Percentiles rank a stretch among this genome's conserved stretches.
These are phyloP conservation scores for Halichoerus grypus DNA, from an alignment of 2,113 vertebrate species.

Conservation along the genomic window DNA sequence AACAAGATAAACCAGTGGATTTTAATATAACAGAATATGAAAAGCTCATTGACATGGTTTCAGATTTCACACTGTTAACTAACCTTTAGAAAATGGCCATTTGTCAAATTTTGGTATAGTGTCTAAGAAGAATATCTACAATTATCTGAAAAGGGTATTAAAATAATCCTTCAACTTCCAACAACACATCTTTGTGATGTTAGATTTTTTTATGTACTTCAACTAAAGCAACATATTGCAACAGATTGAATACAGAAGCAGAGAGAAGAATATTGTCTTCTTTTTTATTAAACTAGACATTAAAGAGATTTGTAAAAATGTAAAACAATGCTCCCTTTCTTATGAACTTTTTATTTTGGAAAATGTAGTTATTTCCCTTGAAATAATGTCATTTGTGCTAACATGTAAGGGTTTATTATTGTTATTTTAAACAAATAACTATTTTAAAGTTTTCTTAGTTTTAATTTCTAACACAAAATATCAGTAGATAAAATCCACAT, in stretches of 20 bases:
- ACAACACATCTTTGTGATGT: not conserved
- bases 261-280: not conserved
- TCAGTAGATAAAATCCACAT: not conserved
- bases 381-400: not conserved
- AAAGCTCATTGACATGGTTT: not conserved
- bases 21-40: not conserved
- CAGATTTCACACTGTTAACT: not conserved
- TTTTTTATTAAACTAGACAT: not conserved
- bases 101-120: not conserved
- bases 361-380: not conserved
- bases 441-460: not conserved
- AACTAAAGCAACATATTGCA: not conserved
- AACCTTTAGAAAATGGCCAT: not conserved
- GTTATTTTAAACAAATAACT: slow-evolving; percentile 15
- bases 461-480: slow-evolving; percentile 42
- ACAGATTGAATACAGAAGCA: not conserved
- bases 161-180: not conserved
- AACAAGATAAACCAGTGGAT: not conserved
- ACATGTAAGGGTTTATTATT: not conserved
- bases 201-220: slow-evolving; percentile 20
- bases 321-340: not conserved
- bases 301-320: slow-evolving; percentile 22
- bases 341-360: slow-evolving; percentile 38
- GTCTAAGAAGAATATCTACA: not conserved
- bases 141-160: not conserved